Conservation (phyloP, 2,888 invertebrate genomes). For the Phymatocera aterrima region DNA sequence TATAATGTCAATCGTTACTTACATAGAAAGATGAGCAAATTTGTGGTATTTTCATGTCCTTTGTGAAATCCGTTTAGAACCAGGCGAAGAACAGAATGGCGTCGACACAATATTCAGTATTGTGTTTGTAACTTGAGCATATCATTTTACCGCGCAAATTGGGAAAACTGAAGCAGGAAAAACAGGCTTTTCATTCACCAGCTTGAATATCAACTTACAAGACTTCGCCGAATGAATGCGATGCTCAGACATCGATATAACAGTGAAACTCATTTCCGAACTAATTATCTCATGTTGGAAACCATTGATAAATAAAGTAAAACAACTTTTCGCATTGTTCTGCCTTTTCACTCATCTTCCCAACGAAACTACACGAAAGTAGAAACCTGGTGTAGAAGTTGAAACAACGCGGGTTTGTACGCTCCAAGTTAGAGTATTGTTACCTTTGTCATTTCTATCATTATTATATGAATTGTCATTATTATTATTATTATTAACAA, state of each 20-base stretch:
- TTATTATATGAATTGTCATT: no score
- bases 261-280: not conserved
- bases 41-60: not conserved
- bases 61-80: not conserved
- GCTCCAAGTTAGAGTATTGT: not conserved
- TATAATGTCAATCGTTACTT: not conserved
- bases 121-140: slow-evolving; percentile 1
- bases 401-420: not conserved
- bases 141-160: not conserved
- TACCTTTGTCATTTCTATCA: no score
- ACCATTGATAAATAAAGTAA: not conserved
- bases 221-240: not conserved
- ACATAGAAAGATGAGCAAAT: not conserved
- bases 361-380: not conserved
- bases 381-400: slow-evolving; percentile 9
- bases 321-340: slow-evolving; percentile 11
- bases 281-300: slow-evolving; percentile 9
- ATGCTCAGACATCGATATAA: not conserved
- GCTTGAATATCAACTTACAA: slow-evolving; percentile 13
- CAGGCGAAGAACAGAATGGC: not conserved
- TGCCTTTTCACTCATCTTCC: not conserved
- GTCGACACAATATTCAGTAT: not conserved
- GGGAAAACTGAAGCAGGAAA: not conserved
- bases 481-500: not conserved
- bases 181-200: not conserved